A percentile compares a stretch with the other conserved stretches of the same genome.
These are phyloP conservation scores for Parus major DNA, from an alignment of 2,113 vertebrate genomes.

Conservation along the genomic window DNA sequence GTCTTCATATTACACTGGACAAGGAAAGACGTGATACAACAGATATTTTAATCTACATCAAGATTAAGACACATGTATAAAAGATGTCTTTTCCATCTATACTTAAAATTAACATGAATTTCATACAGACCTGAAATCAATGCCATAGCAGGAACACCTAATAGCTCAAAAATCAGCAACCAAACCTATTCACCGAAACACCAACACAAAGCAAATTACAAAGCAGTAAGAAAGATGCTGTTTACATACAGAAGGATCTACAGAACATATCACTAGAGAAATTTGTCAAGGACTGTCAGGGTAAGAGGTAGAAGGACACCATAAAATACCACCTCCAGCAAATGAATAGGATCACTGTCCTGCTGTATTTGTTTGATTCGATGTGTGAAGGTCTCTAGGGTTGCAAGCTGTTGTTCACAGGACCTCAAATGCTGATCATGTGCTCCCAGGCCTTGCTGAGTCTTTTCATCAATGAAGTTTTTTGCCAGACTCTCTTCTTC, in stretches of 20 bases:
- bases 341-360: conserved; percentile 36
- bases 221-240: not conserved
- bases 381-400: conserved; percentile 25
- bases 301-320: not conserved
- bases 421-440: conserved; percentile 44
- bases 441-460: conserved; percentile 44
- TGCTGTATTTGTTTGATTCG: conserved; percentile 49
- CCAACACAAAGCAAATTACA: not conserved
- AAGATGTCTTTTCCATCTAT: not conserved
- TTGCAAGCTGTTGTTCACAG: conserved; percentile 33
- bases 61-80: not conserved
- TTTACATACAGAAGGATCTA: not conserved
- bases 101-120: not conserved
- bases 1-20: not conserved
- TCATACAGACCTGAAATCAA: not conserved
- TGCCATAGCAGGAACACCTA: not conserved
- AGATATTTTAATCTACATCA: no score
- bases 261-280: not conserved
- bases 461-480: conserved; percentile 68
- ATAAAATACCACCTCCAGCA: conserved; percentile 68
- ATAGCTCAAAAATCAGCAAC: not conserved
- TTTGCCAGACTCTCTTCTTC: conserved; percentile 72
- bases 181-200: not conserved
- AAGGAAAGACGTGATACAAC: not conserved
- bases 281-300: not conserved